Evolutionary conservation across 2,888 invertebrate species (phyloP).

Genomic region (Dorcus hopei): DNA sequence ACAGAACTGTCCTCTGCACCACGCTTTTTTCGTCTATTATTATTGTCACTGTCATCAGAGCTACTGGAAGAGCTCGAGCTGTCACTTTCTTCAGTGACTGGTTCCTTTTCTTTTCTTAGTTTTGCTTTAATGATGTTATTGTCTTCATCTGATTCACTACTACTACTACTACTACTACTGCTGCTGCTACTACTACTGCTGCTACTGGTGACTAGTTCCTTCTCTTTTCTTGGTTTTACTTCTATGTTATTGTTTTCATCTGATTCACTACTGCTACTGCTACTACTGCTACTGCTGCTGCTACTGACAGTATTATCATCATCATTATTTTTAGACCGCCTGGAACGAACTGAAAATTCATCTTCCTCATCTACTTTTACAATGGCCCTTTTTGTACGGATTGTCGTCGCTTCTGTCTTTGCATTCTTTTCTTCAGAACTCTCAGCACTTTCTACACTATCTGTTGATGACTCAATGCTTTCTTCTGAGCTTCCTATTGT

Average conservation of each 20-base stretch:
- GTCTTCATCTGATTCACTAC: slow-evolving; percentile 6
- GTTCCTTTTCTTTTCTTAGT: no score
- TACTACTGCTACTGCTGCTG: slow-evolving; percentile 6
- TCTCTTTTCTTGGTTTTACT: neutral
- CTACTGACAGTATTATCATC: neutral
- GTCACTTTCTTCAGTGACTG: neutral
- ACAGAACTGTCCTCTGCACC: neutral
- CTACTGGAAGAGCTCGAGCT: neutral
- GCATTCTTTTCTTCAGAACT: slow-evolving; percentile 13
- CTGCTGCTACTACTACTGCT: neutral
- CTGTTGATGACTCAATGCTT: neutral
- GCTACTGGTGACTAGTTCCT: neutral
- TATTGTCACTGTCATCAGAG: neutral
- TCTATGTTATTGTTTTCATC: slow-evolving; percentile 11
- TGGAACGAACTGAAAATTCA: neutral
- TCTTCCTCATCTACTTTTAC: slow-evolving; percentile 13
- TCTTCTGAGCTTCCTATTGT: neutral
- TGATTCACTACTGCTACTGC: slow-evolving; percentile 5
- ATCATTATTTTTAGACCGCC: neutral
- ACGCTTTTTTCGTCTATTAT: neutral
- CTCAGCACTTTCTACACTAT: slow-evolving; percentile 7
- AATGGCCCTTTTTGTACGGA: no score
- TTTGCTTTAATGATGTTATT: slow-evolving; percentile 6
- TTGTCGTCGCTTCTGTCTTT: neutral
- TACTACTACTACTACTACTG: neutral